Evolutionary conservation across 2,888 invertebrate species (phyloP).

Genomic region (Orchesella flavescens): DNA sequence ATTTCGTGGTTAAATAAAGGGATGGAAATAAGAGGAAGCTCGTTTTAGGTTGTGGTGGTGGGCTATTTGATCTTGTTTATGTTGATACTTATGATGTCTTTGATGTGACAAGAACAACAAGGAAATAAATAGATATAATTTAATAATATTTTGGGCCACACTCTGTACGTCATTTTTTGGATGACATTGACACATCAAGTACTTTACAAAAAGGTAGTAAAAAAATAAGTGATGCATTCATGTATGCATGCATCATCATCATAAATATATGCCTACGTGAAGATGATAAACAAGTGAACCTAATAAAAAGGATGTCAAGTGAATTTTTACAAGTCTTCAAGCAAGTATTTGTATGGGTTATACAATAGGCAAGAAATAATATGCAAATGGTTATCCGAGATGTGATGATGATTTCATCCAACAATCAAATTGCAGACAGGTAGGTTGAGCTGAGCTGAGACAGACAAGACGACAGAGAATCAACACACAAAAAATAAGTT

Average conservation of each 20-base stretch:
- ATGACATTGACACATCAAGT: constrained; percentile 25
- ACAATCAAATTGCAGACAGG: constrained; percentile 39
- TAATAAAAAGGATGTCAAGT: constrained; percentile 32
- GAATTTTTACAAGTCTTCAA: constrained; percentile 12
- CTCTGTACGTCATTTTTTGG: constrained; percentile 2
- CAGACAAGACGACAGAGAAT: constrained; percentile 7
- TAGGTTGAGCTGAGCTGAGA: constrained; percentile 27
- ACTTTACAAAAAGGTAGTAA: not conserved
- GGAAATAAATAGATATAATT: constrained; percentile 47
- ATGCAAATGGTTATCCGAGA: constrained; percentile 54
- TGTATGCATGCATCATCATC: not conserved
- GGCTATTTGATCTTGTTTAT: not conserved
- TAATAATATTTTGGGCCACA: constrained; percentile 20
- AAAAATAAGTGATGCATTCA: not conserved
- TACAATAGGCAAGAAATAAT: not conserved
- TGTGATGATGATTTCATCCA: constrained; percentile 20
- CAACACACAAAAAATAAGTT: not conserved
- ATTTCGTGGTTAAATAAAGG: not conserved
- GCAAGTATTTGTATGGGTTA: not conserved
- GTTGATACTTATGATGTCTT: not conserved
- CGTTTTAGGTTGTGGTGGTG: not conserved
- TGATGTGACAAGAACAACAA: constrained; percentile 56
- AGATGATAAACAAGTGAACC: not conserved
- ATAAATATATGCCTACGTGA: not conserved
- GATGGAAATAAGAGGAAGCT: constrained; percentile 20